phyloP scores from a whole-genome alignment of 23 tunicate genomes.

The Botrylloides violaceus region DNA sequence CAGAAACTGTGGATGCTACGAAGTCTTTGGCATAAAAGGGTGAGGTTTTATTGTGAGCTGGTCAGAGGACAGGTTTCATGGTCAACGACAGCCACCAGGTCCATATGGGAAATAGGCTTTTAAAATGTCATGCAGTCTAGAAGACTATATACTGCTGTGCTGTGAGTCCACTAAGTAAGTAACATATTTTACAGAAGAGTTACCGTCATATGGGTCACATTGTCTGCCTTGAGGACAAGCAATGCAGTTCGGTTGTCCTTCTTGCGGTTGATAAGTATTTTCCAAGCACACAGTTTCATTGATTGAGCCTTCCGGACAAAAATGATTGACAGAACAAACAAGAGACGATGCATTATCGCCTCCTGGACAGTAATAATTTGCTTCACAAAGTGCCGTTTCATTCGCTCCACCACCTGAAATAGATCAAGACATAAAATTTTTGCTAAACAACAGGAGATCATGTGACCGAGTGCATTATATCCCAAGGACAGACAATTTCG shows the following conservation, averaged over 20 bases:
- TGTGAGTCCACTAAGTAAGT: neutral
- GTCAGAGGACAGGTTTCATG: neutral
- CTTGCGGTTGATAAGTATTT: slow-evolving; percentile 6
- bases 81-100: too few relatives aligned
- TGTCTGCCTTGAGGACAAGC: slow-evolving; percentile 23
- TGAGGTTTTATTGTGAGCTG: too few relatives aligned
- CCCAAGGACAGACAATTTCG: too few relatives aligned
- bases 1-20: too few relatives aligned
- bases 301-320: slow-evolving; percentile 77
- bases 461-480: too few relatives aligned
- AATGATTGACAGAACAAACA: slow-evolving; percentile 43
- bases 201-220: slow-evolving; percentile 88
- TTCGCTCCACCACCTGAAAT: slow-evolving; percentile 34
- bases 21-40: too few relatives aligned
- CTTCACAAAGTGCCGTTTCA: slow-evolving; percentile 59
- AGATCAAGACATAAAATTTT: too few relatives aligned
- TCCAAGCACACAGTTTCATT: slow-evolving; percentile 60
- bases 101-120: too few relatives aligned
- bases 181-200: neutral
- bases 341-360: slow-evolving; percentile 35
- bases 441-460: too few relatives aligned
- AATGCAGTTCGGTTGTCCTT: slow-evolving; percentile 5
- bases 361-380: slow-evolving; percentile 91
- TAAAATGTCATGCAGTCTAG: too few relatives aligned
- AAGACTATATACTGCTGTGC: too few relatives aligned